Evolutionary conservation across 1,140 invertebrate species (phyloP).

Genomic region (Diorhabda carinulata): DNA sequence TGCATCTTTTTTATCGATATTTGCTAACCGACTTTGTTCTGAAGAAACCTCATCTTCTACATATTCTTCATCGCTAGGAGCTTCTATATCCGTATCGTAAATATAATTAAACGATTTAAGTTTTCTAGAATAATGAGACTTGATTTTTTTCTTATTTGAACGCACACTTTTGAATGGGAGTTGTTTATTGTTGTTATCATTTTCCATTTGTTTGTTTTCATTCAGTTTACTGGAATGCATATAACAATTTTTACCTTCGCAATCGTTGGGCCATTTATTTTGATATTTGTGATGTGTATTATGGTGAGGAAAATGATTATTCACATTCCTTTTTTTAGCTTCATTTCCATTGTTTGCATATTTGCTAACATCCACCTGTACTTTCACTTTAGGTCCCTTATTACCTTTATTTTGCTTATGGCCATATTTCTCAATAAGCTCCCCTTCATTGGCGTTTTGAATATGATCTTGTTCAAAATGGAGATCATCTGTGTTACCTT

Average conservation of each 20-base stretch:
- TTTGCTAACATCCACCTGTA: background rate
- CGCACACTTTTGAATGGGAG: no score
- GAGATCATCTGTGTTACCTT: background rate
- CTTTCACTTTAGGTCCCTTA: no score
- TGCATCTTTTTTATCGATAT: constrained; percentile 22
- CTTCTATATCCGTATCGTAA: constrained; percentile 14
- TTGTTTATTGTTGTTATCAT: no score
- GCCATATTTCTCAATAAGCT: no score
- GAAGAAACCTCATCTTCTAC: background rate
- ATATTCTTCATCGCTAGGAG: background rate
- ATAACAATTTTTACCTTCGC: no score
- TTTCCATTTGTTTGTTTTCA: no score
- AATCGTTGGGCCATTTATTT: background rate
- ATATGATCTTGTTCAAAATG: no score
- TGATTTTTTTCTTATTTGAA: background rate
- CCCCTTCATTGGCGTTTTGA: no score
- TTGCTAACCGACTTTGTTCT: background rate
- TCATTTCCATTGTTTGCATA: background rate
- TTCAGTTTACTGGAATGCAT: no score
- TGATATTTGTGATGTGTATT: background rate
- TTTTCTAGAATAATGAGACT: constrained; percentile 2
- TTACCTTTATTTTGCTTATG: no score
- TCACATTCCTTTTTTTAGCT: background rate
- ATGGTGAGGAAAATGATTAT: background rate
- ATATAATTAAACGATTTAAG: constrained; percentile 23